phyloP scores from a whole-genome alignment of 2,113 vertebrate genomes.

The Tinamus guttatus region DNA sequence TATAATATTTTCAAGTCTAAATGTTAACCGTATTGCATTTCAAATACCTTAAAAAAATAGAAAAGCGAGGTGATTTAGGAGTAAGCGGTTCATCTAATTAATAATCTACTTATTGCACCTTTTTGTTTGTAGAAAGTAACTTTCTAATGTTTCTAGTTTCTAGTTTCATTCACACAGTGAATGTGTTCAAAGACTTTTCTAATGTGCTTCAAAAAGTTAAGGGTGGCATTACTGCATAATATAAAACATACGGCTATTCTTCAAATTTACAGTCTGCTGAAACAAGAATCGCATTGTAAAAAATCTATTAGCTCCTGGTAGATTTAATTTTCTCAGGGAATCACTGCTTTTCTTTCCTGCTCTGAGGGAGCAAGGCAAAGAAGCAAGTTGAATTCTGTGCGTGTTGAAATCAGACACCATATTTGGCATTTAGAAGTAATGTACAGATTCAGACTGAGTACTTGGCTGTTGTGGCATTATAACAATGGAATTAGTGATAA shows the following conservation, averaged over 20 bases:
- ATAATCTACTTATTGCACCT: neutral
- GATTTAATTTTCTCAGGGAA: neutral
- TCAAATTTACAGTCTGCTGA: neutral
- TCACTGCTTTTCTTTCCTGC: neutral
- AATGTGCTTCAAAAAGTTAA: neutral
- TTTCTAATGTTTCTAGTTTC: no score
- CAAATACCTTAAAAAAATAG: neutral
- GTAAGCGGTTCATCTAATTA: fast-evolving
- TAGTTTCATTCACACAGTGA: no score
- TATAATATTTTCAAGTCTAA: neutral
- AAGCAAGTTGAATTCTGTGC: neutral
- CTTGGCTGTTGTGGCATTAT: neutral
- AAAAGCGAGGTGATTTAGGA: neutral
- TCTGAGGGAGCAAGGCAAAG: neutral
- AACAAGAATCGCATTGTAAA: neutral
- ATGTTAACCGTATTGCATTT: neutral
- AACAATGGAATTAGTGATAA: neutral
- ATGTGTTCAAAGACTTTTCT: no score
- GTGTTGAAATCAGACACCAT: neutral
- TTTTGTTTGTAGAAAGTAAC: neutral
- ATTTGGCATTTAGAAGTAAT: neutral
- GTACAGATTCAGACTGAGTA: neutral
- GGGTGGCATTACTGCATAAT: neutral
- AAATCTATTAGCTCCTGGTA: neutral
- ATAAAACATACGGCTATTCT: neutral